Evolutionary conservation across 37 sponge, comb jelly and placozoan species (phyloP).

Genomic region (Diacarnus erythraeanus): DNA sequence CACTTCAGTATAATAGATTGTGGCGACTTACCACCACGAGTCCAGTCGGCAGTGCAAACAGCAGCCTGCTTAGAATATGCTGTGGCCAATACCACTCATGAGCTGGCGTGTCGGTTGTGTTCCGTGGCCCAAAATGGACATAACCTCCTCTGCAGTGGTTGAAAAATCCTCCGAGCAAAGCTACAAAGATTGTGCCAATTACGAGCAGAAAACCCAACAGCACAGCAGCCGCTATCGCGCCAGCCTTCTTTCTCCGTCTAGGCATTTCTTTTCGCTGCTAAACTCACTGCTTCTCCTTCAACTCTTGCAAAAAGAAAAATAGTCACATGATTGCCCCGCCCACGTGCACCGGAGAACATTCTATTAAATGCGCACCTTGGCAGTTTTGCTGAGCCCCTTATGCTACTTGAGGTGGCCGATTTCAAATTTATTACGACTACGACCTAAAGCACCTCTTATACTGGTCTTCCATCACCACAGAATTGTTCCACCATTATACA

Average conservation of each 20-base stretch:
- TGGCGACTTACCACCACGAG: conserved; percentile 61
- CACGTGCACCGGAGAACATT: neutral
- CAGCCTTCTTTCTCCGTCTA: neutral
- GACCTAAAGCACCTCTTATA: too few species aligned
- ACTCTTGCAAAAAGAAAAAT: too few species aligned
- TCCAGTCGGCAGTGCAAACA: conserved; percentile 70
- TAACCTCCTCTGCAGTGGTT: conserved; percentile 70
- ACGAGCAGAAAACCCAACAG: conserved; percentile 10
- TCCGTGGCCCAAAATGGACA: conserved; percentile 13
- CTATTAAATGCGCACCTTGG: conserved; percentile 8
- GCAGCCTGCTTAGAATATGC: conserved; percentile 36
- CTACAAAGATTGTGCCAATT: neutral
- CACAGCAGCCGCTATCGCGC: neutral
- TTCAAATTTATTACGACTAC: too few species aligned
- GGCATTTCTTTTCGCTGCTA: neutral
- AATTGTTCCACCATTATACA: too few species aligned
- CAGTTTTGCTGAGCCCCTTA: neutral
- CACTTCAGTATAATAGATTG: too few species aligned
- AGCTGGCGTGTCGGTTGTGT: neutral
- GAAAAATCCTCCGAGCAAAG: conserved; percentile 52
- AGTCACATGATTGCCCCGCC: conserved; percentile 6
- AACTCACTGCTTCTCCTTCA: too few species aligned
- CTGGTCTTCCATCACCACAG: too few species aligned
- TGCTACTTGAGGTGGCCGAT: too few species aligned
- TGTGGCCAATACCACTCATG: conserved; percentile 56